Percentiles rank a stretch among this genome's conserved stretches.
phyloP scores from a whole-genome alignment of 2,113 vertebrate genomes.

The Tympanuchus pallidicinctus region DNA sequence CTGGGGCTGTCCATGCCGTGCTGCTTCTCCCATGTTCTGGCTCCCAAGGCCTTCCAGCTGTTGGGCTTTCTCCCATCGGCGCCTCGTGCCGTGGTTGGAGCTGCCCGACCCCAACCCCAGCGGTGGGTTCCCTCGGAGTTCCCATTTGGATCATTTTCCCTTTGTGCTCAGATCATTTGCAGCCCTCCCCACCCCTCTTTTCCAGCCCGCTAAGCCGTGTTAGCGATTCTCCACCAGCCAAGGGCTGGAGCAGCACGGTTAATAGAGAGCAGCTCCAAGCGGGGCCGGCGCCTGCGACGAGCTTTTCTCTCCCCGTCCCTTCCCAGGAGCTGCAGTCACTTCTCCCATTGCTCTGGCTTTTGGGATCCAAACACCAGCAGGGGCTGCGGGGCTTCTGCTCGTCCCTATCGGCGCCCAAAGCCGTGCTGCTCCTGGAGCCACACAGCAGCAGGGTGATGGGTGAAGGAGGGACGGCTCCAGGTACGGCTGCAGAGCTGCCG shows the following conservation, averaged over 20 bases:
- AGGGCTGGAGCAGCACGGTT: constrained; percentile 34
- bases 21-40: no score
- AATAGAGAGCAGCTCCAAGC: constrained; percentile 61
- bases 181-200: constrained; percentile 49
- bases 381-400: accelerated
- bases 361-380: constrained; percentile 11
- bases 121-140: neutral
- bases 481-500: neutral
- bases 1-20: neutral
- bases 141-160: neutral
- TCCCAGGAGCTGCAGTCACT: constrained; percentile 54
- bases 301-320: constrained; percentile 52
- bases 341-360: constrained; percentile 58
- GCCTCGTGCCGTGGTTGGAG: no score
- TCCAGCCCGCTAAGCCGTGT: constrained; percentile 60
- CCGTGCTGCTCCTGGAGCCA: accelerated
- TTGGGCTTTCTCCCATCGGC: neutral
- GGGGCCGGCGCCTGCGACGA: constrained; percentile 29
- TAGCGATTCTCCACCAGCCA: constrained; percentile 53
- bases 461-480: neutral
- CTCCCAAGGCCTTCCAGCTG: neutral
- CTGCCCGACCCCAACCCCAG: neutral
- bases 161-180: constrained; percentile 40
- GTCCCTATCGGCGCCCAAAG: no score
- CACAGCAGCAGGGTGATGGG: neutral